Conservation (phyloP, 2,888 invertebrate genomes). For the Ennomos fuscantarius region DNA sequence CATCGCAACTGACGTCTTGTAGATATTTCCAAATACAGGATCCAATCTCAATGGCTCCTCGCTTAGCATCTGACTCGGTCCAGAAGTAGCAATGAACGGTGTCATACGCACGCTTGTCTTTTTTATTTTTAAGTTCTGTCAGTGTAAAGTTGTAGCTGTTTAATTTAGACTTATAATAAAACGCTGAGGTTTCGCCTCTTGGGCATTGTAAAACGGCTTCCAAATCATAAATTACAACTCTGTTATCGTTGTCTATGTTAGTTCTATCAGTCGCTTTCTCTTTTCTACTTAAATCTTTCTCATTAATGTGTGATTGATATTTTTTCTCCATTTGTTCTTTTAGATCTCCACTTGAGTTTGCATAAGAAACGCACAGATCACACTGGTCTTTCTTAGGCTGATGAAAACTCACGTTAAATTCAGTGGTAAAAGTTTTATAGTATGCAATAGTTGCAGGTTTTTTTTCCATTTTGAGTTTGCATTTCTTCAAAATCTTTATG, state of each 20-base stretch:
- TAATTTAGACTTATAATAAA: constrained; percentile 42
- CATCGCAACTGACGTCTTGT: constrained; percentile 12
- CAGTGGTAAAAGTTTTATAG: too few relatives aligned
- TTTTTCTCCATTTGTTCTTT: too few relatives aligned
- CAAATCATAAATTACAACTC: constrained; percentile 38
- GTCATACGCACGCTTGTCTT: constrained; percentile 24
- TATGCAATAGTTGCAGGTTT: constrained; percentile 27
- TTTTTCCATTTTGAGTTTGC: constrained; percentile 32
- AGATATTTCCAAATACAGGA: constrained; percentile 28
- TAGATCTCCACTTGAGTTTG: constrained; percentile 28
- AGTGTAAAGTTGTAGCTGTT: too few relatives aligned
- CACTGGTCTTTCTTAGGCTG: constrained; percentile 41
- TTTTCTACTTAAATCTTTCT: constrained; percentile 32
- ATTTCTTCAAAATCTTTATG: constrained; percentile 42
- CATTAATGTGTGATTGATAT: constrained; percentile 33
- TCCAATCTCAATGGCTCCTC: constrained; percentile 40
- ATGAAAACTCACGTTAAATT: constrained; percentile 39
- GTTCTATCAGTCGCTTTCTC: constrained; percentile 33
- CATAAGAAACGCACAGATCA: constrained; percentile 26
- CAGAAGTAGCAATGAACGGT: constrained; percentile 46
- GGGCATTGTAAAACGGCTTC: constrained; percentile 39
- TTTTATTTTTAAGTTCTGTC: constrained; percentile 40
- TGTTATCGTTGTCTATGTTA: constrained; percentile 20
- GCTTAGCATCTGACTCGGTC: constrained; percentile 47
- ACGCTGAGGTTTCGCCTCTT: constrained; percentile 34